Conservation (phyloP, 2,888 invertebrate species). For the Eupithecia centaureata region DNA sequence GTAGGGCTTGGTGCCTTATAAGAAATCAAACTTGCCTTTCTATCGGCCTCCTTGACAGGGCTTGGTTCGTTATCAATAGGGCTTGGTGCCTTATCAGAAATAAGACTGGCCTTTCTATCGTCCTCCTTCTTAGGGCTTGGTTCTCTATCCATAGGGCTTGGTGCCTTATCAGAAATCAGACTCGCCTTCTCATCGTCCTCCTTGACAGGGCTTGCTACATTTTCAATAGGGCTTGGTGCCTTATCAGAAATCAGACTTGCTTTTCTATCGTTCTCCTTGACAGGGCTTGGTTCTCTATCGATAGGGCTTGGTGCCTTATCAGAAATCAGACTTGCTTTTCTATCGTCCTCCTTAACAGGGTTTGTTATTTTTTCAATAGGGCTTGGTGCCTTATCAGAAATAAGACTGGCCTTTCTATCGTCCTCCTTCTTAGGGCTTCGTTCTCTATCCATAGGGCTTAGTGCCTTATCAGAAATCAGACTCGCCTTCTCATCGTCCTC, state of each 20-base stretch:
- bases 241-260: conserved; percentile 6
- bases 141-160: conserved; percentile 15
- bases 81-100: conserved; percentile 30
- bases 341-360: conserved; percentile 4
- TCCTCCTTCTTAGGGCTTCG: conserved; percentile 3
- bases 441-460: background rate
- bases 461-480: conserved; percentile 8
- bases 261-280: conserved; percentile 27
- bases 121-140: conserved; percentile 12
- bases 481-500: conserved; percentile 7
- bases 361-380: background rate
- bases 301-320: conserved; percentile 10
- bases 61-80: conserved; percentile 14
- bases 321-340: background rate
- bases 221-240: conserved; percentile 8
- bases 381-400: conserved; percentile 9
- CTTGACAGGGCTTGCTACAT: conserved; percentile 26
- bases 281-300: conserved; percentile 16
- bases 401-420: background rate
- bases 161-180: conserved; percentile 12
- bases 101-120: conserved; percentile 28
- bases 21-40: conserved; percentile 6
- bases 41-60: conserved; percentile 13
- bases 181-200: conserved; percentile 18
- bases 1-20: conserved; percentile 22